A percentile compares a stretch with the other conserved stretches of the same genome.
phyloP scores from a whole-genome alignment of 2,797 vertebrate genomes.

The Oryzias dopingdopingensis region DNA sequence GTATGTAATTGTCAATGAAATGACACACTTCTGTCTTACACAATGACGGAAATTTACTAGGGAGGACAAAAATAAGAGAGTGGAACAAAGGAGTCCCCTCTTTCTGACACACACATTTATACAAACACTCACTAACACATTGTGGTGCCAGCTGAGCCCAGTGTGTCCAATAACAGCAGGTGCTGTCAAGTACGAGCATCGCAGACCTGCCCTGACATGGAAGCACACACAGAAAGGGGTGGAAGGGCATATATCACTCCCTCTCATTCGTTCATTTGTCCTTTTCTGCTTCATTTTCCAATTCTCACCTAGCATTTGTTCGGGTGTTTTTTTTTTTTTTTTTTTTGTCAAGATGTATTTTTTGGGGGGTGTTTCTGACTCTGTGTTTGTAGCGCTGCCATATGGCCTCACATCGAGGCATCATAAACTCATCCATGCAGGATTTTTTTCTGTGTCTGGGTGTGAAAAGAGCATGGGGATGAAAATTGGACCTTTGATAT shows the following conservation, averaged over 20 bases:
- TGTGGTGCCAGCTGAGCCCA: constrained; percentile 68
- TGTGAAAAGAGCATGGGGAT: constrained; percentile 8
- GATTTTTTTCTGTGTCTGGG: constrained; percentile 19
- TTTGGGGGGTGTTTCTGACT: constrained; percentile 20
- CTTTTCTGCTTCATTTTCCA: constrained; percentile 7
- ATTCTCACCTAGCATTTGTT: constrained; percentile 16
- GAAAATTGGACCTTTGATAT: constrained; percentile 4
- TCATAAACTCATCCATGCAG: constrained; percentile 43
- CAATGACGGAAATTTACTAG: constrained; percentile 49
- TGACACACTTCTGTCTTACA: constrained; percentile 60
- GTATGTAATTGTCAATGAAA: constrained; percentile 60
- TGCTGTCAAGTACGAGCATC: constrained; percentile 69
- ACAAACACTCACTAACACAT: constrained; percentile 26
- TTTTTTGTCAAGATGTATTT: constrained; percentile 1
- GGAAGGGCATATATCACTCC: constrained; percentile 27
- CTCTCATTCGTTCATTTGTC: constrained; percentile 14
- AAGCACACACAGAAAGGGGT: constrained; percentile 24
- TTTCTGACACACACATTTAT: constrained; percentile 2
- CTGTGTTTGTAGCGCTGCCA: constrained; percentile 48
- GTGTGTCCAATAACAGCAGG: constrained; percentile 70
- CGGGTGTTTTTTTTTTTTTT: neutral
- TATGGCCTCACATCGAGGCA: constrained; percentile 63
- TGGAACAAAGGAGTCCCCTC: constrained; percentile 42
- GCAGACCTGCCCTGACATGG: constrained; percentile 57
- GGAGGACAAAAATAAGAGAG: constrained; percentile 31